Conservation (phyloP, 2,797 vertebrate species). For the Rhadinocentrus ornatus region DNA sequence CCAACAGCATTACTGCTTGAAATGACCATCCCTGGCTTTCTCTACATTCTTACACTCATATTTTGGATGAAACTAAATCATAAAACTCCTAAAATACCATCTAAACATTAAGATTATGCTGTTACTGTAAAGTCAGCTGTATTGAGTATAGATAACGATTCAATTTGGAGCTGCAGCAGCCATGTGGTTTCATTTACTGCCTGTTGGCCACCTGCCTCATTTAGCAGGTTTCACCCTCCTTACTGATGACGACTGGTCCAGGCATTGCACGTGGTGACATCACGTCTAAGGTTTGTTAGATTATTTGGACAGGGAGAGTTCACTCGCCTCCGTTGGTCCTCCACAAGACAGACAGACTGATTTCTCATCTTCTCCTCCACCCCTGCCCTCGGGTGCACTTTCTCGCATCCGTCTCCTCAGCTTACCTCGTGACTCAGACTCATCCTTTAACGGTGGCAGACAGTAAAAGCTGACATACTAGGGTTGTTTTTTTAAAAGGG, state of each 20-base stretch:
- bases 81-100: no score
- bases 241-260: constrained; percentile 13
- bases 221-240: constrained; percentile 7
- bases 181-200: constrained; percentile 20
- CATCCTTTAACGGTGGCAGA: constrained; percentile 10
- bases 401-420: constrained; percentile 4
- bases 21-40: no score
- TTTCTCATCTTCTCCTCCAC: constrained; percentile 18
- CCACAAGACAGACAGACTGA: constrained; percentile 14
- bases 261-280: constrained; percentile 34
- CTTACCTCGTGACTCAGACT: constrained; percentile 13
- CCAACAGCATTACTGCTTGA: no score
- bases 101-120: background rate
- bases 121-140: background rate
- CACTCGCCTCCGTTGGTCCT: constrained; percentile 18
- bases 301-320: constrained; percentile 39
- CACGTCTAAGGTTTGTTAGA: constrained; percentile 40
- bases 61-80: no score
- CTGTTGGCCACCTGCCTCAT: constrained; percentile 26
- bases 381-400: constrained; percentile 5
- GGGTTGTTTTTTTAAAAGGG: constrained; percentile 26
- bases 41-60: no score
- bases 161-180: background rate
- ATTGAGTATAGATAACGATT: background rate
- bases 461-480: constrained; percentile 19